Evolutionary conservation across 2,888 invertebrate genomes (phyloP), one percentile per base, ranked within the genome.

Genomic region (Subacronicta megacephala): DNA sequence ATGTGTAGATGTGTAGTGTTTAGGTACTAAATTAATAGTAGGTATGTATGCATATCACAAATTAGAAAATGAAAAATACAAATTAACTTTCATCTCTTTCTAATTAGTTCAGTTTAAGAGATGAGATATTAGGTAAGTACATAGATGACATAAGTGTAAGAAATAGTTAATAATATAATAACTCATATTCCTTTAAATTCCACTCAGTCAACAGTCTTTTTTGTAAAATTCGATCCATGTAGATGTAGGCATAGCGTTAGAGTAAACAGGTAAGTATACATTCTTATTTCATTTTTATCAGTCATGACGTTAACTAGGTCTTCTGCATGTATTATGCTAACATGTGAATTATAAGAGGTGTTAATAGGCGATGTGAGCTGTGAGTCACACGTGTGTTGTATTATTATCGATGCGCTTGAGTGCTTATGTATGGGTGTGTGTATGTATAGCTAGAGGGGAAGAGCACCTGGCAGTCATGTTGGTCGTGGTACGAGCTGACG

Each of bases 401-500:
- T 77, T 80, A 76, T 78, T 81, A 82, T 75, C 71, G 81, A 82
- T 80, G 75, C 82, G 81, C 74, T 77, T 58, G 72, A 80, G 62
- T 77, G 81, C 74, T 66, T 60, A 43, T 53, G 67, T 56, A 55
- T 61, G 66, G 61, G 40, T 26, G 31, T 44, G 45, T 43, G 36
- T 52, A 42, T 52, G 31, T 49, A 17, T 56, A 53, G 47, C 23
- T 66, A 64, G 51, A 43, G 57, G 65, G 55, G 46, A 60, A 51
- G 43, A 60, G 70, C 84, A 93, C 92, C 92, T 93, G 93, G 76
- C 91, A 89, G 72, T 94, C 89, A 72, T 95, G 94, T 73, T 95
- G 95, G 64, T 94, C 93, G 81, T 95, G 95, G 79, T 95, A 96
- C 42, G 95, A 95, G 88, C 95, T 95, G 84, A 96, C 95, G 68